These are phyloP conservation scores for Bombylius discolor DNA, from an alignment of 2,888 invertebrate genomes.

Conservation along the genomic window DNA sequence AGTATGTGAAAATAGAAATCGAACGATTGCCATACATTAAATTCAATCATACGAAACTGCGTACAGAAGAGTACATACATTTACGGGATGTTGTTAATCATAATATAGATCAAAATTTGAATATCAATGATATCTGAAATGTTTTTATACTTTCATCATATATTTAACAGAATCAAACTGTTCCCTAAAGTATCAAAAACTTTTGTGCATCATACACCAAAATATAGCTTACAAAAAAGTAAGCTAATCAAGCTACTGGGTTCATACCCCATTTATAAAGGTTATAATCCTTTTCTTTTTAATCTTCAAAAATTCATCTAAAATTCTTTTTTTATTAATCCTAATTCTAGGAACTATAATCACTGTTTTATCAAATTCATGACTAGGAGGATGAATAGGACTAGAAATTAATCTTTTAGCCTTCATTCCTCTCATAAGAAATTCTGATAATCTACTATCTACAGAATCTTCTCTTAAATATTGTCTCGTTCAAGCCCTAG, in stretches of 20 bases:
- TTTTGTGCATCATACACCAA: slow-evolving; percentile 49
- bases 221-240: slow-evolving; percentile 37
- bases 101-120: too few relatives aligned
- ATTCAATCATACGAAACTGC: too few relatives aligned
- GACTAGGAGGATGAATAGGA: slow-evolving; percentile 43
- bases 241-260: slow-evolving; percentile 43
- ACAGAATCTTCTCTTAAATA: too few relatives aligned
- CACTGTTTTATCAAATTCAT: slow-evolving; percentile 38
- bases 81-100: too few relatives aligned
- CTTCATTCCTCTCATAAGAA: slow-evolving; percentile 47
- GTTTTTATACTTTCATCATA: too few relatives aligned
- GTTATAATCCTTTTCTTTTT: slow-evolving; percentile 41
- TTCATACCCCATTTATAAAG: slow-evolving; percentile 39
- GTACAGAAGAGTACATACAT: too few relatives aligned
- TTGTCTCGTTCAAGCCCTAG: too few relatives aligned
- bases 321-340: slow-evolving; percentile 41
- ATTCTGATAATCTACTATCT: slow-evolving; percentile 38
- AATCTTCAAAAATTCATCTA: slow-evolving; percentile 38
- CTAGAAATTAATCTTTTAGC: slow-evolving; percentile 50
- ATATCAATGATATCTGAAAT: too few relatives aligned
- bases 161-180: slow-evolving; percentile 50
- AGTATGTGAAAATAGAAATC: too few relatives aligned
- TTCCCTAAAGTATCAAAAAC: slow-evolving; percentile 47
- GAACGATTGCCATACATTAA: too few relatives aligned
- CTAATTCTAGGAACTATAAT: slow-evolving; percentile 40